A percentile compares a stretch with the other conserved stretches of the same genome.
phyloP scores from a whole-genome alignment of 1,140 invertebrate genomes.

The Ephestia elutella region DNA sequence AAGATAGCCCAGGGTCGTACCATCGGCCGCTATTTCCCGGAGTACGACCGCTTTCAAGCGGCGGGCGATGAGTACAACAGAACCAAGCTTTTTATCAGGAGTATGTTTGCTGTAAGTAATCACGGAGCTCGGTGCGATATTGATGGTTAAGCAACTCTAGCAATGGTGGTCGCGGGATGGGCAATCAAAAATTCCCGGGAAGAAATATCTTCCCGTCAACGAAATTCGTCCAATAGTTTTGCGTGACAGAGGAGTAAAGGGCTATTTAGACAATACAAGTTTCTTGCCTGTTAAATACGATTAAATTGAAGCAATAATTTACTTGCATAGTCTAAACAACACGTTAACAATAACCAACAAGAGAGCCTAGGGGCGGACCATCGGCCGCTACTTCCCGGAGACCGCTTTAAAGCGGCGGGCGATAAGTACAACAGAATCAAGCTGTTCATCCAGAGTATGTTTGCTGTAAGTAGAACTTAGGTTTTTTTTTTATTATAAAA shows the following conservation, averaged over 20 bases:
- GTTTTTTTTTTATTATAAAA: no score
- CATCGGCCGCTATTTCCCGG: conserved; percentile 79
- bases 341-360: no score
- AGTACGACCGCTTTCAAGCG: conserved; percentile 75
- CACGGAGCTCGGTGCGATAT: not conserved
- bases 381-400: conserved; percentile 80
- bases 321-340: no score
- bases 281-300: no score
- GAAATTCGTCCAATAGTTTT: no score
- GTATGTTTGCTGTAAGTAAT: conserved; percentile 78
- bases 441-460: conserved; percentile 80
- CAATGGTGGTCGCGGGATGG: not conserved
- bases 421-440: conserved; percentile 80
- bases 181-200: no score
- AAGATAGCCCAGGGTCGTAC: conserved; percentile 81
- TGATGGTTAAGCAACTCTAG: no score
- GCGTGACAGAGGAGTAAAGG: no score
- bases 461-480: conserved; percentile 77
- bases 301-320: no score
- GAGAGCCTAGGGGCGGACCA: conserved; percentile 77
- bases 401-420: conserved; percentile 68
- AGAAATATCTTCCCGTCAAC: no score
- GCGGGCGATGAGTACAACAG: conserved; percentile 77
- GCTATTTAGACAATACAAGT: no score
- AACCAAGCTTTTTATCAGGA: conserved; percentile 80